Evolutionary conservation across 2,888 invertebrate genomes (phyloP), one percentile per base, ranked within the genome.

Genomic region (Hypsopygia costalis): DNA sequence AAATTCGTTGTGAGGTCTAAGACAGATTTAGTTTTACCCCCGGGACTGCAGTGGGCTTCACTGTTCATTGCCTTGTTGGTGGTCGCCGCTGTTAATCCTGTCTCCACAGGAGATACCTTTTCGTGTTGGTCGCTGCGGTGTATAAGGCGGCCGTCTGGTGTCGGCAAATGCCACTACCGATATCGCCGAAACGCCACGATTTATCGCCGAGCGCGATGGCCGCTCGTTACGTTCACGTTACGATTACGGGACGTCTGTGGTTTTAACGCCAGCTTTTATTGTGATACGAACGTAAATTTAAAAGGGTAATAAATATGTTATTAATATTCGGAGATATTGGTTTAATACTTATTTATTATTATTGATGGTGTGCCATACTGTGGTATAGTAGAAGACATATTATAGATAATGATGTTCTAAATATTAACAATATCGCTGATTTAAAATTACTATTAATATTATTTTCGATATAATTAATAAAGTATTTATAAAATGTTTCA

Each of bases 131-230:
- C 25, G 25, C 12, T 11, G 6, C 31, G 8, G 31, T 31, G 31
- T 31, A 12, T 2, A 11, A 5, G 31, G 25, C 32, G 35, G 34
- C 41, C 41, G 35, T 30, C 31, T 36, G 35, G 36, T 41, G 32
- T 41, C 41, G 35, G 36, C 36, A 36, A 41, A 41, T 31, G 36
- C 41, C 41, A 36, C 35, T 35, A 30, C 36, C 36, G 40, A 29
- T 29, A 27, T 31, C 31, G 30, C 32, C 28, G 41, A 41, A 41
- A 41, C 35, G 35, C 35, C 25, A 31, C 41, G 32, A 41, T 41
- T 41, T 41, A 41, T 41, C 41, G 41, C 30, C 35, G 6, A 32
- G 31, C 27, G 35, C 35, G 41, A 36, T 25, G 29, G 27, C 41
- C 31, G 20, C 35, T 11, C 25, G 25, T 30, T 30, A 29, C 21